phyloP scores from a whole-genome alignment of 2,113 vertebrate genomes.

The Paradoxurus hermaphroditus region DNA sequence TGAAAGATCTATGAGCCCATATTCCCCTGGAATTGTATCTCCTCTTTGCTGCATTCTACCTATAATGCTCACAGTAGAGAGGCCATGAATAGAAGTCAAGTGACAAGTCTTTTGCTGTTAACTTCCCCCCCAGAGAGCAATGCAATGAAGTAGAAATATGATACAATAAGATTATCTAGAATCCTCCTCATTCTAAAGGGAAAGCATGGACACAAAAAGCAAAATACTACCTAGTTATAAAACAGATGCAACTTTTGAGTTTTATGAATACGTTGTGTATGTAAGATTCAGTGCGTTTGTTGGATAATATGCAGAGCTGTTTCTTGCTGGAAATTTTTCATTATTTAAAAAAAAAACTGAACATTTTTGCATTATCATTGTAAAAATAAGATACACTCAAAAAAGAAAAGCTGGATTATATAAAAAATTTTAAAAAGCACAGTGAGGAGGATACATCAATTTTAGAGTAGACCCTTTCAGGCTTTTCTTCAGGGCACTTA shows the following conservation, averaged over 20 bases:
- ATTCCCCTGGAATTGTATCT: slow-evolving; percentile 34
- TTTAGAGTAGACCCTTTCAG: neutral
- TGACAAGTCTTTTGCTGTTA: slow-evolving; percentile 41
- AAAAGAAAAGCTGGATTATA: neutral
- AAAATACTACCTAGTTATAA: neutral
- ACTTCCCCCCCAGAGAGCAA: slow-evolving; percentile 24
- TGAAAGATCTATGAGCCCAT: slow-evolving; percentile 38
- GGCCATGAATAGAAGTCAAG: slow-evolving; percentile 40
- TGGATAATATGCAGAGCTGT: neutral
- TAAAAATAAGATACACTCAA: slow-evolving; percentile 29
- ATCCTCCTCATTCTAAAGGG: neutral
- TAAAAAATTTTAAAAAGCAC: neutral
- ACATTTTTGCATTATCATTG: neutral
- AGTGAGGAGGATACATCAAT: neutral
- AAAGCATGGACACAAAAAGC: neutral
- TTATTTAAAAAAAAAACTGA: neutral
- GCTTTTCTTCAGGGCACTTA: neutral
- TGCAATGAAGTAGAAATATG: slow-evolving; percentile 30
- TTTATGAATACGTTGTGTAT: slow-evolving; percentile 4
- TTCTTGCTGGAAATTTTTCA: neutral
- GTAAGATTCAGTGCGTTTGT: neutral
- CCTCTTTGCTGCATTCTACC: neutral
- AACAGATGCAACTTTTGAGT: neutral
- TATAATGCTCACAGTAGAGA: neutral
- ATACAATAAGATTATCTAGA: slow-evolving; percentile 8